Percentiles rank a stretch among this genome's conserved stretches.
phyloP scores from a whole-genome alignment of 2,113 vertebrate species.

The Apodemus sylvaticus region DNA sequence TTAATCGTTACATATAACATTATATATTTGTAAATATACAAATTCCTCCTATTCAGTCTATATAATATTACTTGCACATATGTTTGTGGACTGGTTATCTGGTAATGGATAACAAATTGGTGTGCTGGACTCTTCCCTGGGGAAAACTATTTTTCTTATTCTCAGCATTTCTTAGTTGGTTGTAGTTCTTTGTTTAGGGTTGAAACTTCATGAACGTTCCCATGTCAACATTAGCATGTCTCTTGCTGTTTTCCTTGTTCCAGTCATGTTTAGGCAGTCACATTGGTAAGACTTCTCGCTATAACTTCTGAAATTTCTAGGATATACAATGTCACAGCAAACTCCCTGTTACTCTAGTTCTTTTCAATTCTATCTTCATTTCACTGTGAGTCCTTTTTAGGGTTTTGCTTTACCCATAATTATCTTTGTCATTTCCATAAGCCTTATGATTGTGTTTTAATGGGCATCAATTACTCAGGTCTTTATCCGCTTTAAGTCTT shows the following conservation, averaged over 20 bases:
- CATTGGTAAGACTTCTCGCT: background rate
- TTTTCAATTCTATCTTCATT: background rate
- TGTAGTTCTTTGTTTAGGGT: background rate
- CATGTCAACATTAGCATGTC: background rate
- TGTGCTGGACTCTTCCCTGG: background rate
- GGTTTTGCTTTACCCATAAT: background rate
- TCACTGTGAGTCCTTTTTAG: background rate
- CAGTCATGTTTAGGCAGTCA: background rate
- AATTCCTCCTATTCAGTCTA: background rate
- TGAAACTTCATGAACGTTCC: background rate
- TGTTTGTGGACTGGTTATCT: background rate
- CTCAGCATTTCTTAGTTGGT: background rate
- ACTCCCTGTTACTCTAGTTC: background rate
- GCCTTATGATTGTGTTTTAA: background rate
- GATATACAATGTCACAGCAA: background rate
- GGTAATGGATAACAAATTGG: background rate
- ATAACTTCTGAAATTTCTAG: background rate
- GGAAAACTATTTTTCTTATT: background rate
- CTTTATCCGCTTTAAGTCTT: background rate
- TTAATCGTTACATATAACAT: background rate
- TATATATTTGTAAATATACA: background rate
- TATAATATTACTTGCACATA: background rate
- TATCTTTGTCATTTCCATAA: background rate
- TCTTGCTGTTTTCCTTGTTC: background rate
- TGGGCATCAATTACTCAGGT: background rate